Conservation (phyloP, 2,888 invertebrate genomes). For the Euclidia mi region DNA sequence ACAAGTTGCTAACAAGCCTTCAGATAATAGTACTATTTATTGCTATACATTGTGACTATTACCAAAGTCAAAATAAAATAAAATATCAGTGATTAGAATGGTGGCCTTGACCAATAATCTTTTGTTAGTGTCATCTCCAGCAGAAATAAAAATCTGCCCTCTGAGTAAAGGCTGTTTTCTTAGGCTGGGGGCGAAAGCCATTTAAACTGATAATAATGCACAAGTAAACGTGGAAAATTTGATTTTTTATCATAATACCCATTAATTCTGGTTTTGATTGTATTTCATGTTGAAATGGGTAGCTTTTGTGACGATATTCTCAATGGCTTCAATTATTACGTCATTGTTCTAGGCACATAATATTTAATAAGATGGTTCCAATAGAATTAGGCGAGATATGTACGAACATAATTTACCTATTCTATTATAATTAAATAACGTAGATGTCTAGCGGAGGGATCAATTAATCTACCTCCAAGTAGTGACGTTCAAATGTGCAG, state of each 20-base stretch:
- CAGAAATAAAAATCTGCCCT: background rate
- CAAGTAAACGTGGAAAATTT: background rate
- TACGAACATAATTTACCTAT: too few species aligned
- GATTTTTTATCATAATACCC: slow-evolving; percentile 2
- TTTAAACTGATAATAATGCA: background rate
- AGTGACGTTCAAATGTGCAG: too few species aligned
- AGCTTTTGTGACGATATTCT: slow-evolving; percentile 45
- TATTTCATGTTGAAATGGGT: slow-evolving; percentile 13
- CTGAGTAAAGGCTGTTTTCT: background rate
- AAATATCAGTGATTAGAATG: too few species aligned
- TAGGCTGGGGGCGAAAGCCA: background rate
- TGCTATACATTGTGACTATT: too few species aligned
- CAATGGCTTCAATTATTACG: slow-evolving; percentile 44
- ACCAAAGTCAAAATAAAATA: too few species aligned
- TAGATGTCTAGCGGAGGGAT: too few species aligned
- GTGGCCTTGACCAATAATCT: too few species aligned
- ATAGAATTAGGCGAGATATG: background rate
- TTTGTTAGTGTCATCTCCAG: too few species aligned
- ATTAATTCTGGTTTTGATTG: slow-evolving; percentile 8
- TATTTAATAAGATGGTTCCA: slow-evolving; percentile 18
- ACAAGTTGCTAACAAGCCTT: too few species aligned
- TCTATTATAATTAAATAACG: too few species aligned
- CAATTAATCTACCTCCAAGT: too few species aligned
- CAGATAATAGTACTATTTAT: too few species aligned
- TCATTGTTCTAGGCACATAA: slow-evolving; percentile 32